Conservation (phyloP, 2,797 vertebrate genomes). For the Salmo trutta region DNA sequence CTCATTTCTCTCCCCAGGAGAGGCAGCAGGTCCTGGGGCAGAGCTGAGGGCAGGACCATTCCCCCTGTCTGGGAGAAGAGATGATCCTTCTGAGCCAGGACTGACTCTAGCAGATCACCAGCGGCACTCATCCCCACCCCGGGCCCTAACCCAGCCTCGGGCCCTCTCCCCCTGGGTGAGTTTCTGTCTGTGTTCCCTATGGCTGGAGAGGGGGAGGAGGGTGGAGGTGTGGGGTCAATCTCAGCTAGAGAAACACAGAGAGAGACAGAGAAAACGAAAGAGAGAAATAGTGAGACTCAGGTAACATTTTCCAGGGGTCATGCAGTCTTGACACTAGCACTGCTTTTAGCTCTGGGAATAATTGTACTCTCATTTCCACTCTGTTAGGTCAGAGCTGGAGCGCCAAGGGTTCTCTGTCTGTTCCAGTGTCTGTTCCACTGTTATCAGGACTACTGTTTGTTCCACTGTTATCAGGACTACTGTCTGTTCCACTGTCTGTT, state of each 20-base stretch:
- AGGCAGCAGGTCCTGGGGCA: conserved; percentile 73
- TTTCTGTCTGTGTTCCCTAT: conserved; percentile 30
- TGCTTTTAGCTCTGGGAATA: not conserved
- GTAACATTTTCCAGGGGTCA: not conserved
- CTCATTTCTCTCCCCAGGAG: conserved; percentile 67
- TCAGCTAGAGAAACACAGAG: conserved; percentile 49
- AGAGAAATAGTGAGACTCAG: conserved; percentile 3
- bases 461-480: too few species aligned
- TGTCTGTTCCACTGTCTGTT: too few species aligned
- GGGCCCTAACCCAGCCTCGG: conserved; percentile 4
- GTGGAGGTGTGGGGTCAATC: conserved; percentile 32
- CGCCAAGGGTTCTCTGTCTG: too few species aligned
- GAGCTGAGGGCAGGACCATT: conserved; percentile 53
- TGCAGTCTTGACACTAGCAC: not conserved
- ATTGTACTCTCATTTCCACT: too few species aligned
- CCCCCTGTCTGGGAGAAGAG: conserved; percentile 57
- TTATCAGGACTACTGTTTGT: not conserved
- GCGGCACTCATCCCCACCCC: conserved; percentile 6
- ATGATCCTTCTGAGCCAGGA: conserved; percentile 59
- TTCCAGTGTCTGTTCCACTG: not conserved
- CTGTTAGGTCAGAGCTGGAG: too few species aligned
- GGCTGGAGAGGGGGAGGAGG: conserved; percentile 28
- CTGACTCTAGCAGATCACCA: conserved; percentile 56
- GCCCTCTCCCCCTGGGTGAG: conserved; percentile 29
- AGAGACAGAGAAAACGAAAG: not conserved